Conservation (phyloP, 1,140 invertebrate genomes). For the Cepaea nemoralis region DNA sequence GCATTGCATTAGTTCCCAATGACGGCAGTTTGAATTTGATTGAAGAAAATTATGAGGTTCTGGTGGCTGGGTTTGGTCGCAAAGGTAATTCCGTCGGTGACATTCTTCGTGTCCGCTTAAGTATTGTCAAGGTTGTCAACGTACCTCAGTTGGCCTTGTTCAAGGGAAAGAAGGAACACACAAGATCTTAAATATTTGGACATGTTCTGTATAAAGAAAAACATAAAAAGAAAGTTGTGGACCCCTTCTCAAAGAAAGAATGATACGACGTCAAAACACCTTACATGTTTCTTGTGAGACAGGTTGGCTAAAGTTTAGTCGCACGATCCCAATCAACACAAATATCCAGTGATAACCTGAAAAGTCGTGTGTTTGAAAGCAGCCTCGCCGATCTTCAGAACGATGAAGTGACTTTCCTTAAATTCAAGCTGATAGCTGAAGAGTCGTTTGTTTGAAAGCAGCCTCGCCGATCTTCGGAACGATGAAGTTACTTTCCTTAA, state of each 20-base stretch:
- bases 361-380: constrained; percentile 96
- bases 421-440: too few species aligned
- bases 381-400: too few species aligned
- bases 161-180: constrained; percentile 99
- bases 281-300: constrained; percentile 94
- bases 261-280: constrained; percentile 99
- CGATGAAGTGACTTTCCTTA: too few species aligned
- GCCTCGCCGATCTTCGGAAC: too few species aligned
- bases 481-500: too few species aligned
- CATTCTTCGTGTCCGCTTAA: constrained; percentile 93
- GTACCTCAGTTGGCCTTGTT: constrained; percentile 97
- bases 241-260: constrained; percentile 99
- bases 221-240: too few species aligned
- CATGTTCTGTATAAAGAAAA: too few species aligned
- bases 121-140: constrained; percentile 99
- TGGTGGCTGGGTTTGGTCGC: constrained; percentile 99
- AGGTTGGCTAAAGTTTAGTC: constrained; percentile 98
- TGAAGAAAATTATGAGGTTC: constrained; percentile 99
- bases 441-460: too few species aligned
- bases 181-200: too few species aligned
- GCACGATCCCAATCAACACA: constrained; percentile 94
- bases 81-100: constrained; percentile 99
- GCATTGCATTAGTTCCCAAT: constrained; percentile 98
- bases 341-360: constrained; percentile 98
- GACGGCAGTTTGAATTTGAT: constrained; percentile 99